Percentiles rank a stretch among this genome's conserved stretches.
Conservation (phyloP, 2,888 invertebrate genomes). For the Onthophagus sagittarius region DNA sequence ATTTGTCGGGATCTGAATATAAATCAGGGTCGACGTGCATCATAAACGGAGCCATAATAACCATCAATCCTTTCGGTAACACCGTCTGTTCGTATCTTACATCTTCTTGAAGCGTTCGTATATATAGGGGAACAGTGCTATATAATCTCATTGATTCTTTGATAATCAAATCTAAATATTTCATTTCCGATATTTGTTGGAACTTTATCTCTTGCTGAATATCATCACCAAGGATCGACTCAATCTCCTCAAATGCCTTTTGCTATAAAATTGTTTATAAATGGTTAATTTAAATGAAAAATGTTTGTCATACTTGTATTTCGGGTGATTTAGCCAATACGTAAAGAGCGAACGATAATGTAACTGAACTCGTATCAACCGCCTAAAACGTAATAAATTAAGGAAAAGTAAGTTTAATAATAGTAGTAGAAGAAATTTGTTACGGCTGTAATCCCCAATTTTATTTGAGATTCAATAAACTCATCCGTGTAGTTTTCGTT, state of each 20-base stretch:
- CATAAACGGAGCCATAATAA: neutral
- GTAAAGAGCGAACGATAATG: conserved; percentile 4
- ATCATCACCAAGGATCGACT: neutral
- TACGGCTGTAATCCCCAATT: too few relatives aligned
- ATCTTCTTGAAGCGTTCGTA: neutral
- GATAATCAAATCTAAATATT: neutral
- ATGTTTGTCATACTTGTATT: too few relatives aligned
- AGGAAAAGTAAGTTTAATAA: neutral
- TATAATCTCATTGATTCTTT: neutral
- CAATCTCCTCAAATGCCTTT: neutral
- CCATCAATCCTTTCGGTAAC: conserved; percentile 7
- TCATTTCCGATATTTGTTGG: conserved; percentile 5
- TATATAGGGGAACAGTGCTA: neutral
- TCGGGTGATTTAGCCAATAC: conserved; percentile 3
- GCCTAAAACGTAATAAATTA: too few relatives aligned
- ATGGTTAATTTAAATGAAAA: too few relatives aligned
- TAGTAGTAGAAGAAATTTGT: too few relatives aligned
- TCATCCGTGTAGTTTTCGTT: too few relatives aligned
- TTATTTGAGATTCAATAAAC: too few relatives aligned
- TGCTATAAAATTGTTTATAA: too few relatives aligned
- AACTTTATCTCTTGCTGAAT: neutral
- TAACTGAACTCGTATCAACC: neutral
- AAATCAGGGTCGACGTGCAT: conserved; percentile 3
- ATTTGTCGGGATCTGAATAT: conserved; percentile 2
- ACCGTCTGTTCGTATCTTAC: neutral